phyloP scores from a whole-genome alignment of 2,113 vertebrate species.

The Lophura nycthemera region DNA sequence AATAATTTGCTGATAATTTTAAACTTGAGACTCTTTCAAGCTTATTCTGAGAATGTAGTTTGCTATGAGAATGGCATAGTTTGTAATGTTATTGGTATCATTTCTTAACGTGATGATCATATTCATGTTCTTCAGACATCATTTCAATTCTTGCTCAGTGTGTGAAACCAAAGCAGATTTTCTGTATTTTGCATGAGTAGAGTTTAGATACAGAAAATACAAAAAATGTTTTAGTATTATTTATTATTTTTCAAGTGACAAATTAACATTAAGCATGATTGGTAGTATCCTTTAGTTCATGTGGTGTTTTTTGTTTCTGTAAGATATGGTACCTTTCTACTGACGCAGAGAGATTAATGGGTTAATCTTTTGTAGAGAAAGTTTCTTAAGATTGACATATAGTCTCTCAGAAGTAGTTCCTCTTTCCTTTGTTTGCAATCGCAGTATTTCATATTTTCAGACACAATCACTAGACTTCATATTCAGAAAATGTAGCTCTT shows the following conservation, averaged over 20 bases:
- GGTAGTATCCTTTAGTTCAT: not conserved
- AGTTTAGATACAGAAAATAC: not conserved
- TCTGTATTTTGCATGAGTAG: not conserved
- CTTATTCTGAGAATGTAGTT: not conserved
- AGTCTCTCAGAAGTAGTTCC: not conserved
- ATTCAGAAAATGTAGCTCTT: not conserved
- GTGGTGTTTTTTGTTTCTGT: not conserved
- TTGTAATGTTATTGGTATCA: not conserved
- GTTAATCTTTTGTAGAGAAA: not conserved
- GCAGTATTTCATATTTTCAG: not conserved
- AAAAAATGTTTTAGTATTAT: not conserved
- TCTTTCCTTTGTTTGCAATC: not conserved
- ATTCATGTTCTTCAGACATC: not conserved
- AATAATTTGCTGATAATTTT: not conserved
- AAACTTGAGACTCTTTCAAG: not conserved
- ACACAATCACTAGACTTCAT: not conserved
- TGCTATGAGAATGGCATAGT: not conserved
- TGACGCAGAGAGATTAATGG: not conserved
- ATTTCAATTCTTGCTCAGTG: not conserved
- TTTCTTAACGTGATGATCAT: not conserved
- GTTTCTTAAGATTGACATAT: not conserved
- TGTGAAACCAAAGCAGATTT: not conserved
- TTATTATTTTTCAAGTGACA: not conserved
- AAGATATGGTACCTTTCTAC: not conserved
- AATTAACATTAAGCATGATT: not conserved